Conservation (phyloP, 2,888 invertebrate genomes). For the Fabriciana adippe region DNA sequence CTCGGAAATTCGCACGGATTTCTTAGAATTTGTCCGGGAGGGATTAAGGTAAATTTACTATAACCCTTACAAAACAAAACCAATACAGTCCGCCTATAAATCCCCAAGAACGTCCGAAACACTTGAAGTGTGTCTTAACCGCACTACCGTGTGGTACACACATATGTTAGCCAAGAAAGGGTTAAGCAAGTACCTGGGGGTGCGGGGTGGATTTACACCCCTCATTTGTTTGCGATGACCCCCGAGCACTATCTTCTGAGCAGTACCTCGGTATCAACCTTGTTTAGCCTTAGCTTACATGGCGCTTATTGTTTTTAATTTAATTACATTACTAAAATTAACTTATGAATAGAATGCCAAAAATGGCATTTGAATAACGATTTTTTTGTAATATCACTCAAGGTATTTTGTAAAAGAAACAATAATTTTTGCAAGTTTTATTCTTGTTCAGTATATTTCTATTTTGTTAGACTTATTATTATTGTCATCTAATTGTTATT, state of each 20-base stretch:
- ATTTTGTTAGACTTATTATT: too few relatives aligned
- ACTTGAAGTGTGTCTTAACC: constrained; percentile 77
- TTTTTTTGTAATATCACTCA: too few relatives aligned
- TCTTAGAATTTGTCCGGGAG: too few relatives aligned
- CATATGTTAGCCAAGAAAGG: constrained; percentile 80
- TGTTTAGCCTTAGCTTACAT: constrained; percentile 57
- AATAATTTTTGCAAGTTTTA: too few relatives aligned
- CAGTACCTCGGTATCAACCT: constrained; percentile 62
- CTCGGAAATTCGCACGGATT: too few relatives aligned
- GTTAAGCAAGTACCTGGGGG: constrained; percentile 72
- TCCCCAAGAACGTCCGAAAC: constrained; percentile 73
- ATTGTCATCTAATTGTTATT: too few relatives aligned
- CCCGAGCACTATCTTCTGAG: constrained; percentile 72
- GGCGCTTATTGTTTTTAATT: constrained; percentile 30
- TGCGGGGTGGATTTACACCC: constrained; percentile 83
- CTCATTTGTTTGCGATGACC: constrained; percentile 87
- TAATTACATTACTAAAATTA: neutral
- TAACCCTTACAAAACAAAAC: constrained; percentile 60
- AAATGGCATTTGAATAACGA: too few relatives aligned
- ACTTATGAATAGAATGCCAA: too few relatives aligned
- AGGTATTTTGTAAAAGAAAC: too few relatives aligned
- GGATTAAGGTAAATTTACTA: constrained; percentile 36
- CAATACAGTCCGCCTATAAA: constrained; percentile 76
- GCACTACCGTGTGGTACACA: constrained; percentile 51
- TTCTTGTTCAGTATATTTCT: too few relatives aligned